These are phyloP conservation scores for Pseudanteris insignis DNA, from an alignment of 2,888 invertebrate genomes.

Conservation along the genomic window DNA sequence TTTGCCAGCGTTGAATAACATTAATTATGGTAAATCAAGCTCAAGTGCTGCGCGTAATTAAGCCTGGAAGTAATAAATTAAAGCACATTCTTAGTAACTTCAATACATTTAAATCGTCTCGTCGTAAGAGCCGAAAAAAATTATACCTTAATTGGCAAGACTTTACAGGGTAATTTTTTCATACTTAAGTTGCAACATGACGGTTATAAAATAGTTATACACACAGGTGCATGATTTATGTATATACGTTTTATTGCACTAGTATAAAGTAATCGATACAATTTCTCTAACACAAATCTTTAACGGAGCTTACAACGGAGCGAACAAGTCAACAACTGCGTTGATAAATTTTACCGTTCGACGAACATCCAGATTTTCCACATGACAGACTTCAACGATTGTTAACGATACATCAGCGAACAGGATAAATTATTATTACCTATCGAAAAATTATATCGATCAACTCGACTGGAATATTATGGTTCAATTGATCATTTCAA, in stretches of 20 bases:
- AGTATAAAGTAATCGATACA: no score
- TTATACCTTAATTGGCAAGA: no score
- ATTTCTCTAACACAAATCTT: no score
- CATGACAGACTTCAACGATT: constrained; percentile 47
- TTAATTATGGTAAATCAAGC: constrained; percentile 34
- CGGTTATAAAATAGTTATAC: no score
- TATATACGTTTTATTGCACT: no score
- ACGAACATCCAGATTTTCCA: constrained; percentile 48
- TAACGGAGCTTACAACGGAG: no score
- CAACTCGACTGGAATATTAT: no score
- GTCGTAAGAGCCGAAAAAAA: constrained; percentile 10
- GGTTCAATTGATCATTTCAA: no score
- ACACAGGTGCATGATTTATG: no score
- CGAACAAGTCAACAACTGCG: constrained; percentile 22
- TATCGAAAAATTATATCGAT: constrained; percentile 18
- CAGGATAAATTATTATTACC: constrained; percentile 34
- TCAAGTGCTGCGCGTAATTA: constrained; percentile 28
- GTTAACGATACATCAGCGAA: constrained; percentile 26
- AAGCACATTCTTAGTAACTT: constrained; percentile 24
- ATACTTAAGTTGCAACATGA: no score
- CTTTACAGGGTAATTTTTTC: no score
- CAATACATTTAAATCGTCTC: constrained; percentile 20
- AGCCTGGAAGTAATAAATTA: constrained; percentile 32
- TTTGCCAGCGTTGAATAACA: constrained; percentile 7
- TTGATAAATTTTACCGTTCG: constrained; percentile 47